A percentile compares a stretch with the other conserved stretches of the same genome.
Evolutionary conservation across 2,888 invertebrate species (phyloP).

Genomic region (Coenonympha arcania): DNA sequence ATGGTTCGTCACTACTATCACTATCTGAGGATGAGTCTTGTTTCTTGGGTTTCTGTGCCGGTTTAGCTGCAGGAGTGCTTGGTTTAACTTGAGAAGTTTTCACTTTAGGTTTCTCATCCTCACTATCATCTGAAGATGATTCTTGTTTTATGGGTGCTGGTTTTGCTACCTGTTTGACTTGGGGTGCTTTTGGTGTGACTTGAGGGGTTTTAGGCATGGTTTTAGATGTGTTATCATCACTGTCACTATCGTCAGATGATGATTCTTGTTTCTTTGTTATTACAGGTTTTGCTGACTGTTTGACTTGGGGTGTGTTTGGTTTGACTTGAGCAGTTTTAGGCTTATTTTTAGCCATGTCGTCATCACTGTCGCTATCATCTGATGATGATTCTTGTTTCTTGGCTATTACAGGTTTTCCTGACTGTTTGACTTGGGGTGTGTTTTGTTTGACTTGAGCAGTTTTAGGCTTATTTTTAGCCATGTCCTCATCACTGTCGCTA

Average conservation of each 20-base stretch:
- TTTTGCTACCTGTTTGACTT: too few species aligned
- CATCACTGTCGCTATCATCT: conserved; percentile 46
- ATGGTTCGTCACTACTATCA: conserved; percentile 35
- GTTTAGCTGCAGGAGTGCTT: conserved; percentile 29
- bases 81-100: conserved; percentile 30
- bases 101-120: conserved; percentile 39
- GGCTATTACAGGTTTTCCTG: conserved; percentile 28
- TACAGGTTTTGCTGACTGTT: background rate
- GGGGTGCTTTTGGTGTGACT: too few species aligned
- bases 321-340: too few species aligned
- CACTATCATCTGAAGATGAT: conserved; percentile 46
- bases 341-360: conserved; percentile 38
- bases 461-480: conserved; percentile 37
- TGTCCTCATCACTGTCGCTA: conserved; percentile 44
- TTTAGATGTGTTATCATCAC: conserved; percentile 32
- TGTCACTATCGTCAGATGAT: conserved; percentile 46
- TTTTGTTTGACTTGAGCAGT: too few species aligned
- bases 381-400: conserved; percentile 45
- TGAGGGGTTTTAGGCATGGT: conserved; percentile 31
- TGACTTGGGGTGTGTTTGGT: too few species aligned
- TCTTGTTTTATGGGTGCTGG: conserved; percentile 16
- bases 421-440: too few species aligned
- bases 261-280: conserved; percentile 39
- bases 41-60: conserved; percentile 36
- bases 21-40: conserved; percentile 38